Percentiles rank a stretch among this genome's conserved stretches.
Conservation (phyloP, 2,888 invertebrate genomes). For the Zygothrica quintamaculata region DNA sequence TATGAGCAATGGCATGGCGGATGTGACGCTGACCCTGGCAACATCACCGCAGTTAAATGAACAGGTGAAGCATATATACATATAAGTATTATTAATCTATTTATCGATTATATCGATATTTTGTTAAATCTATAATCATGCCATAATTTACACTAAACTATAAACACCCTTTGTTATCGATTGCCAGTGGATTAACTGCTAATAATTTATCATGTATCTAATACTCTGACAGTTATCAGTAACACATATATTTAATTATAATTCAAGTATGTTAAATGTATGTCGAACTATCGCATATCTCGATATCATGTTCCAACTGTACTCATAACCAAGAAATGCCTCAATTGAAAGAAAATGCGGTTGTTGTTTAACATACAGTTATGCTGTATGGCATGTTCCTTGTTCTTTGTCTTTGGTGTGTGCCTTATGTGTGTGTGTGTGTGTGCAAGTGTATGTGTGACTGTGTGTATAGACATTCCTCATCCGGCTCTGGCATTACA, state of each 20-base stretch:
- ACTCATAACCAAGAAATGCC: neutral
- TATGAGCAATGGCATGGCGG: constrained; percentile 85
- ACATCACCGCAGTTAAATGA: constrained; percentile 58
- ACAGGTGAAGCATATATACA: constrained; percentile 71
- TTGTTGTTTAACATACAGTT: constrained; percentile 16
- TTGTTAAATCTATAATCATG: too few species aligned
- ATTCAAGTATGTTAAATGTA: too few species aligned
- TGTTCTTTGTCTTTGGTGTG: constrained; percentile 28
- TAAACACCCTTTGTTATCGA: too few species aligned
- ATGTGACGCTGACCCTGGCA: constrained; percentile 56
- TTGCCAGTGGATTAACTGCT: too few species aligned
- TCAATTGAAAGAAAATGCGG: constrained; percentile 30
- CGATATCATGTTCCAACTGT: constrained; percentile 3
- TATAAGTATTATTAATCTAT: too few species aligned
- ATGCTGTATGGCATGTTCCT: constrained; percentile 51
- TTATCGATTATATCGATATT: constrained; percentile 5
- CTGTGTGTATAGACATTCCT: constrained; percentile 49
- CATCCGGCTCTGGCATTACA: constrained; percentile 71
- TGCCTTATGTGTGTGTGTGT: neutral
- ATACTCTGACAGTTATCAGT: too few species aligned
- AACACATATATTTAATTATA: too few species aligned
- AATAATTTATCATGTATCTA: too few species aligned
- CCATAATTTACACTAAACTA: too few species aligned
- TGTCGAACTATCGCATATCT: neutral
- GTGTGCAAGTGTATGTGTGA: constrained; percentile 22